phyloP scores from a whole-genome alignment of 2,797 vertebrate genomes.

The Gymnothorax javanicus region DNA sequence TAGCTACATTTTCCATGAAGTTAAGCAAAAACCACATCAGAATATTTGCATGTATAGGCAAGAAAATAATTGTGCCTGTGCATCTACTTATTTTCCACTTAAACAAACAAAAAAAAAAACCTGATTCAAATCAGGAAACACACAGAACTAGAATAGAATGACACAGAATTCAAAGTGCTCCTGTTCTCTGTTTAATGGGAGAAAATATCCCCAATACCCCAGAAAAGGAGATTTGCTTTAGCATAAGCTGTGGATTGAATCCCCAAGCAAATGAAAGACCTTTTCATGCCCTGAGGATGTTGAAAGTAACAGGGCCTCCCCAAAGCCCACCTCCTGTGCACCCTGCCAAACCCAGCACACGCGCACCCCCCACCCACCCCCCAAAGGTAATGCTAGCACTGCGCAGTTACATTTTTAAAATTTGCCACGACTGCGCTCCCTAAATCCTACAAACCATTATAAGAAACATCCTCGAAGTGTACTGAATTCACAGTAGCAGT shows the following conservation, averaged over 20 bases:
- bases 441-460: conserved; percentile 33
- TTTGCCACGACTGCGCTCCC: conserved; percentile 21
- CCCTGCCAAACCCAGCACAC: not conserved
- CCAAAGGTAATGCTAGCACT: conserved; percentile 14
- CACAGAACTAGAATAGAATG: not conserved
- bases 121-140: not conserved
- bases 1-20: not conserved
- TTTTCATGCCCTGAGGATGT: conserved; percentile 22
- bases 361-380: not conserved
- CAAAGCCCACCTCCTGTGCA: not conserved
- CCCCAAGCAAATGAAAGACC: conserved; percentile 30
- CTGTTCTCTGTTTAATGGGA: not conserved
- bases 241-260: conserved; percentile 27
- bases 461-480: conserved; percentile 59
- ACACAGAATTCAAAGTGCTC: not conserved
- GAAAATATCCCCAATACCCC: not conserved
- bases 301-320: not conserved
- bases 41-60: not conserved
- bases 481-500: conserved; percentile 59
- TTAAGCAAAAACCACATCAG: not conserved
- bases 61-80: not conserved
- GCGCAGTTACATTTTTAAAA: conserved; percentile 20
- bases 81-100: not conserved
- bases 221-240: conserved; percentile 5
- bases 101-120: not conserved